phyloP scores from a whole-genome alignment of 2,888 invertebrate genomes.

The Diarsia mendica region DNA sequence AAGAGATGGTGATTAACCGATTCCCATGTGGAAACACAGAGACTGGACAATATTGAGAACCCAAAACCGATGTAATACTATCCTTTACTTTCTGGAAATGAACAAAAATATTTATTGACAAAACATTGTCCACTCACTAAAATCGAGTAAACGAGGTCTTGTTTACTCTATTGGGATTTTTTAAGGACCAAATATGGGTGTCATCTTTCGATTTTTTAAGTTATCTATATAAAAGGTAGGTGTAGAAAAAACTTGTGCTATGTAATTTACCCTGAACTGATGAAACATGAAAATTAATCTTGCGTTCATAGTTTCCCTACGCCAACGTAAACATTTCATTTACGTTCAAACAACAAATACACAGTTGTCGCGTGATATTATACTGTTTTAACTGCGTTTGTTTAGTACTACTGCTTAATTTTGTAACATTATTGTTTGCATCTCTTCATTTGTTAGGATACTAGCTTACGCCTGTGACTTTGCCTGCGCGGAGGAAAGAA shows the following conservation, averaged over 20 bases:
- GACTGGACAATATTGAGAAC: too few species aligned
- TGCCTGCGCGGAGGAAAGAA: background rate
- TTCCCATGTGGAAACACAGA: too few species aligned
- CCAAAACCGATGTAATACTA: too few species aligned
- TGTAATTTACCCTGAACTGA: slow-evolving; percentile 5
- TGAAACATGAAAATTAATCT: slow-evolving; percentile 5
- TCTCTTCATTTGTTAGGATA: background rate
- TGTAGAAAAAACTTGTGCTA: background rate
- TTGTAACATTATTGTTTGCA: slow-evolving; percentile 32
- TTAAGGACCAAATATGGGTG: background rate
- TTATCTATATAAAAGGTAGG: background rate
- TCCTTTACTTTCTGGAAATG: too few species aligned
- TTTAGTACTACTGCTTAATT: slow-evolving; percentile 36
- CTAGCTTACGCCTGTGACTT: background rate
- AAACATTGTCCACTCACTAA: too few species aligned
- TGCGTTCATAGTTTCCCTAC: slow-evolving; percentile 4
- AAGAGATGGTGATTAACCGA: too few species aligned
- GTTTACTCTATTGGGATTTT: background rate
- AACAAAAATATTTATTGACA: too few species aligned
- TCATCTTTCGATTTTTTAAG: background rate
- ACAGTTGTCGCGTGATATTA: slow-evolving; percentile 23
- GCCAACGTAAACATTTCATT: slow-evolving; percentile 17
- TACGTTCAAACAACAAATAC: slow-evolving; percentile 36
- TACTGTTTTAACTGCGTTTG: slow-evolving; percentile 1
- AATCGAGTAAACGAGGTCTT: too few species aligned